phyloP scores from a whole-genome alignment of 2,797 vertebrate genomes.

The Spinus pinus region DNA sequence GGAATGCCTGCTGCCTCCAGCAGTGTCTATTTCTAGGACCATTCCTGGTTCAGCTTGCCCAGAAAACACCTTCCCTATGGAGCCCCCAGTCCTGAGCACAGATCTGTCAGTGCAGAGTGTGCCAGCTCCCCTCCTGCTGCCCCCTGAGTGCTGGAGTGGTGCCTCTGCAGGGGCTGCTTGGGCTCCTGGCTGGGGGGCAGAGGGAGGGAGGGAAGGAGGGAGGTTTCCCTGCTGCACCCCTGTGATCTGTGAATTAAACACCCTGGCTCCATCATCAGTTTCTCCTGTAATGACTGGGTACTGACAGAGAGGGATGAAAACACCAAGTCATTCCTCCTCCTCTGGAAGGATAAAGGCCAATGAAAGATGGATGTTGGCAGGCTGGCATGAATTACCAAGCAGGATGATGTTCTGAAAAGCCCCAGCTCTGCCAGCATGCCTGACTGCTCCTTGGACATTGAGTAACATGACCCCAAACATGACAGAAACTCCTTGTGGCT shows the following conservation, averaged over 20 bases:
- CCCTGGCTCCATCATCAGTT: not conserved
- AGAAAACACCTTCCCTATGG: not conserved
- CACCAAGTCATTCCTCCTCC: not conserved
- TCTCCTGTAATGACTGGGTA: not conserved
- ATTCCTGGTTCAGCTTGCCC: not conserved
- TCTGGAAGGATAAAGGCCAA: conserved; percentile 8
- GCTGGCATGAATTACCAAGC: not conserved
- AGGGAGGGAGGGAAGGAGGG: not conserved
- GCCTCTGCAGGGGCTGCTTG: fast-evolving
- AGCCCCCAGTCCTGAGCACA: fast-evolving
- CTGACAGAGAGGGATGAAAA: not conserved
- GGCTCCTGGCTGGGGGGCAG: not conserved
- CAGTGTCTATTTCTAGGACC: not conserved
- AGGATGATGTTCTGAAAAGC: not conserved
- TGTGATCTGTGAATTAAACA: not conserved
- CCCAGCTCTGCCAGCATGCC: conserved; percentile 3
- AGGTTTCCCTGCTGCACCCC: not conserved
- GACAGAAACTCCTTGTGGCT: not conserved
- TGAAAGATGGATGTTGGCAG: conserved; percentile 7
- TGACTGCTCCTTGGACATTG: not conserved
- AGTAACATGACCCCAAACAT: not conserved
- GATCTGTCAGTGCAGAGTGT: fast-evolving
- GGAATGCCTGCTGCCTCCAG: not conserved
- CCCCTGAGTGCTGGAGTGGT: fast-evolving
- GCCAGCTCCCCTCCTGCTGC: not conserved